phyloP scores from a whole-genome alignment of 1,140 invertebrate species.

The Heliconius himera region DNA sequence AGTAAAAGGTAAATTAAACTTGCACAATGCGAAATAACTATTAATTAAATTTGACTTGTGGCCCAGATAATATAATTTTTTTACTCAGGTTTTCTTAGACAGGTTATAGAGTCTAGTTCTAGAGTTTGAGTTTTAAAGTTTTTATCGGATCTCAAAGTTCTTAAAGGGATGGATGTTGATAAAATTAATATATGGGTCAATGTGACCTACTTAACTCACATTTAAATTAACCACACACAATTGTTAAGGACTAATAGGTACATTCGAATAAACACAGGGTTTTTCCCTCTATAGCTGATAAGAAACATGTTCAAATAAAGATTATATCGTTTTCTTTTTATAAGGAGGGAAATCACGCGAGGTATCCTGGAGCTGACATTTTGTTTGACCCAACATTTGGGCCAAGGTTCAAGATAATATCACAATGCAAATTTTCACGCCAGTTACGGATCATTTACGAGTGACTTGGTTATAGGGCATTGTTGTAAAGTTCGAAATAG shows the following conservation, averaged over 20 bases:
- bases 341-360: slow-evolving; percentile 38
- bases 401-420: slow-evolving; percentile 65
- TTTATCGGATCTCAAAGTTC: not conserved
- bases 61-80: too few relatives aligned
- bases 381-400: slow-evolving; percentile 60
- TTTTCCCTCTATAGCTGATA: slow-evolving; percentile 16
- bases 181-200: not conserved
- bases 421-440: slow-evolving; percentile 53
- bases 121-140: too few relatives aligned
- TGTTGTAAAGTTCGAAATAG: slow-evolving; percentile 19
- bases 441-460: slow-evolving; percentile 41
- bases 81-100: too few relatives aligned
- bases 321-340: slow-evolving; percentile 38
- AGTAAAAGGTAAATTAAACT: too few relatives aligned
- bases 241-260: not conserved
- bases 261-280: not conserved
- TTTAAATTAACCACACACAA: not conserved
- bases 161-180: not conserved
- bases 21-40: too few relatives aligned
- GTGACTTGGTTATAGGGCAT: slow-evolving; percentile 28
- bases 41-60: too few relatives aligned
- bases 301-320: slow-evolving; percentile 40
- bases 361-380: slow-evolving; percentile 49
- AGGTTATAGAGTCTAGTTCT: too few relatives aligned
- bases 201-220: not conserved